Base-by-base conservation (phyloP, 2,888 invertebrate species). In the Erebia palarica region DNA sequence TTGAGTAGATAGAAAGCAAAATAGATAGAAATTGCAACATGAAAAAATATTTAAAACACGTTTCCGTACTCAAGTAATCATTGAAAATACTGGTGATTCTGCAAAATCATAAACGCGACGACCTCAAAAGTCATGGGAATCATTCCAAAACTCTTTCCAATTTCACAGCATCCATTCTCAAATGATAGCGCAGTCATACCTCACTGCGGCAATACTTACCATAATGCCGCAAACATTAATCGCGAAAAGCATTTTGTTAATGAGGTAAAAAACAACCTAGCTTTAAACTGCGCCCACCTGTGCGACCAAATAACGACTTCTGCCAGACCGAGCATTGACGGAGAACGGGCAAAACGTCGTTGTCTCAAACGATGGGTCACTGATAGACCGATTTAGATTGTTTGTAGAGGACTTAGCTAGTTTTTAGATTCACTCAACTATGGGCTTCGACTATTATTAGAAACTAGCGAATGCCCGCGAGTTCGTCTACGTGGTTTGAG, bases 191-290 rank as follows among this genome's bases (percentile, higher is more conserved):
- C 70, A 61, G 70, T 75, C 77, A 77, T 78, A 76, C 75, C 73
- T 73, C 78, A 79, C 78, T 78, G 75, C 76, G 75, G 75, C 75
- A 74, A 76, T 75, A 77, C 78, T 78, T 76, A 75, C 74, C 75
- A 77, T 80, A 78, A 79, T 78, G 74, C 73, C 73, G 77, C 78
- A 76, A 79, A 78, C 77, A 80, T 80, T 79, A 79, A 79, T 79
- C 75, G 79, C 78, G 68, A 74, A 73, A 78, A 78, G 78, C 80
- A 77, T 80, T 81, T 86, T 87, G 85, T 87, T 91, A 91, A 91
- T 91, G 91, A 91, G 88, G 88, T 86, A 88, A 88, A 89, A 88
- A 89, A 89, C 78, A 78, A 80, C 77, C 72, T 75, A 74, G 80
- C 74, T 82, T 85, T 81, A 83, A 87, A 88, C 84, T 83, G 79